Base-by-base conservation (phyloP, 2,888 invertebrate genomes). In the Atherix ibis region DNA sequence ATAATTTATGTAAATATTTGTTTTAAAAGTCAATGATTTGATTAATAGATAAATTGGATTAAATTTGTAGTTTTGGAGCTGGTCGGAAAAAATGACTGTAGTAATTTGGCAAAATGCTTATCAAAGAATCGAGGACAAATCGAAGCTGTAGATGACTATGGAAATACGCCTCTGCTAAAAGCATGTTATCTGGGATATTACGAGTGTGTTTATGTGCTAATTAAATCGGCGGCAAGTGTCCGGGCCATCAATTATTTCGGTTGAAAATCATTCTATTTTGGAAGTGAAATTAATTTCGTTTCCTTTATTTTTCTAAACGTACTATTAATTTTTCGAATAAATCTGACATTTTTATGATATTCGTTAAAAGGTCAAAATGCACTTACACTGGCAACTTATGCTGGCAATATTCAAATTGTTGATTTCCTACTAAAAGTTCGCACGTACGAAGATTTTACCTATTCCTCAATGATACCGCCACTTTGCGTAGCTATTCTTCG, bases 281-380 rank as follows among this genome's bases (percentile, higher is more conserved):
- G n/a, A n/a, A n/a, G n/a, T n/a, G n/a, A n/a, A n/a, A n/a, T n/a
- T n/a, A n/a, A n/a, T n/a, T n/a, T n/a, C n/a, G n/a, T n/a, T n/a
- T n/a, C n/a, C n/a, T n/a, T n/a, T n/a, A n/a, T n/a, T n/a, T n/a
- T n/a, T n/a, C n/a, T n/a, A n/a, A n/a, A n/a, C n/a, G n/a, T n/a
- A n/a, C n/a, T n/a, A n/a, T n/a, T n/a, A n/a, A n/a, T n/a, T n/a
- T n/a, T n/a, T n/a, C n/a, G n/a, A n/a, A n/a, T n/a, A n/a, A n/a
- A n/a, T n/a, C n/a, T n/a, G n/a, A n/a, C n/a, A n/a, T n/a, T n/a
- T n/a, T n/a, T n/a, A n/a, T n/a, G n/a, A n/a, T n/a, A n/a, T n/a
- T n/a, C n/a, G n/a, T n/a, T n/a, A 32, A 17, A 26, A 53, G 52
- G 59, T 2, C 59, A 60, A 43, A 59, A 59, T 39, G 57, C 59